Evolutionary conservation across 2,797 vertebrate species (phyloP).

Genomic region (Amniataba percoides): DNA sequence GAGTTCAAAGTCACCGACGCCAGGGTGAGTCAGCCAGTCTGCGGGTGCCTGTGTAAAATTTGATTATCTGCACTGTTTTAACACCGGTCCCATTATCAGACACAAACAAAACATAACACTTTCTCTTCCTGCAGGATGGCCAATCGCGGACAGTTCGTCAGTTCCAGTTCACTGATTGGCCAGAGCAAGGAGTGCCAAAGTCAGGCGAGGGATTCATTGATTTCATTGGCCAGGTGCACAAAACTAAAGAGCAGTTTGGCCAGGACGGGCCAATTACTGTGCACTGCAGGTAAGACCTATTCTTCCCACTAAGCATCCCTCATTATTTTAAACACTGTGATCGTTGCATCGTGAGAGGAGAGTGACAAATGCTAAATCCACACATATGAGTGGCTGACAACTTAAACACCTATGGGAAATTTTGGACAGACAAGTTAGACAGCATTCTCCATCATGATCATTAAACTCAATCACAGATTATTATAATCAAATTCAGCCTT

Average conservation of each 20-base stretch:
- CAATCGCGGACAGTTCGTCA: constrained; percentile 98
- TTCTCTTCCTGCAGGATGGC: constrained; percentile 89
- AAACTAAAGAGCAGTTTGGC: constrained; percentile 99
- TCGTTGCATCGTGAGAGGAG: not conserved
- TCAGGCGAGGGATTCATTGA: constrained; percentile 99
- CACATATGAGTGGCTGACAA: not conserved
- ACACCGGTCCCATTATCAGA: not conserved
- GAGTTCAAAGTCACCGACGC: constrained; percentile 99
- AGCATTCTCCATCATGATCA: not conserved
- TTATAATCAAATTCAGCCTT: not conserved
- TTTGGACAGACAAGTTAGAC: not conserved
- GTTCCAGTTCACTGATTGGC: constrained; percentile 99
- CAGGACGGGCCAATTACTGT: constrained; percentile 98
- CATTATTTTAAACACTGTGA: not conserved
- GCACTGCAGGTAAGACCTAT: constrained; percentile 93
- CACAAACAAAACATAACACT: not conserved
- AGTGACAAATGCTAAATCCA: not conserved
- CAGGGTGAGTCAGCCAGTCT: constrained; percentile 87
- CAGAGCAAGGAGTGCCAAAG: constrained; percentile 99
- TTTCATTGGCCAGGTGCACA: constrained; percentile 99
- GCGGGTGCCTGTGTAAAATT: not conserved
- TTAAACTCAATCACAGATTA: not conserved
- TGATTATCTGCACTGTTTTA: not conserved
- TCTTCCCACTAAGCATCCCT: not conserved
- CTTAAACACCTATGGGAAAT: not conserved